Evolutionary conservation across 2,113 vertebrate species (phyloP).

Genomic region (Prinia subflava): DNA sequence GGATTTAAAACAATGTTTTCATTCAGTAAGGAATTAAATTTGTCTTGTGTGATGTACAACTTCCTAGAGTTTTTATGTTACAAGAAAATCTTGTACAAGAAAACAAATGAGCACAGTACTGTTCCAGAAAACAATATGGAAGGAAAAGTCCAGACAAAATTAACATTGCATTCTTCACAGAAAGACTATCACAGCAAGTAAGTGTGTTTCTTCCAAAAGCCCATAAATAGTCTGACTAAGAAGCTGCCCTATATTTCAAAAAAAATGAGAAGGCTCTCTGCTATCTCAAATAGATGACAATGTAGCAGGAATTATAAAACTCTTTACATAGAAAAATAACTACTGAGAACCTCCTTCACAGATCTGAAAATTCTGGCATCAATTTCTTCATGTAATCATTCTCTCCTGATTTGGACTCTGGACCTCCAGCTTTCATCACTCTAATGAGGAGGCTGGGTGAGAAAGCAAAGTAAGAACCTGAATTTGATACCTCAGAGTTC

Average conservation of each 20-base stretch:
- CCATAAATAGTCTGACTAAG: background rate
- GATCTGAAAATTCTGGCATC: background rate
- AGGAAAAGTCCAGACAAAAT: background rate
- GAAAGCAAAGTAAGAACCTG: background rate
- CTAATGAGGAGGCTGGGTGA: accelerated
- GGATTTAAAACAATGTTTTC: background rate
- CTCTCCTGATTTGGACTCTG: background rate
- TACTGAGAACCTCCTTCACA: background rate
- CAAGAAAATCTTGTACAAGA: background rate
- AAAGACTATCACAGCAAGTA: background rate
- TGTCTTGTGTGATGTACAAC: background rate
- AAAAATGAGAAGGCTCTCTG: accelerated
- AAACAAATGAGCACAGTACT: background rate
- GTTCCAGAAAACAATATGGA: background rate
- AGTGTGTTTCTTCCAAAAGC: background rate
- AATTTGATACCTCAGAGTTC: background rate
- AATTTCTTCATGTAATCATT: background rate
- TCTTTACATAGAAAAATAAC: background rate
- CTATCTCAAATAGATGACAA: background rate
- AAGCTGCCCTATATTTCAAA: background rate
- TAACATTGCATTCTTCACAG: background rate
- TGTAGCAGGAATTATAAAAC: background rate
- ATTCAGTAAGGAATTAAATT: background rate
- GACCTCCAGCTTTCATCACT: background rate
- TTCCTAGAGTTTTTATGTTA: background rate